phyloP scores from a whole-genome alignment of 2,113 vertebrate genomes.

The Ardeotis arabs region DNA sequence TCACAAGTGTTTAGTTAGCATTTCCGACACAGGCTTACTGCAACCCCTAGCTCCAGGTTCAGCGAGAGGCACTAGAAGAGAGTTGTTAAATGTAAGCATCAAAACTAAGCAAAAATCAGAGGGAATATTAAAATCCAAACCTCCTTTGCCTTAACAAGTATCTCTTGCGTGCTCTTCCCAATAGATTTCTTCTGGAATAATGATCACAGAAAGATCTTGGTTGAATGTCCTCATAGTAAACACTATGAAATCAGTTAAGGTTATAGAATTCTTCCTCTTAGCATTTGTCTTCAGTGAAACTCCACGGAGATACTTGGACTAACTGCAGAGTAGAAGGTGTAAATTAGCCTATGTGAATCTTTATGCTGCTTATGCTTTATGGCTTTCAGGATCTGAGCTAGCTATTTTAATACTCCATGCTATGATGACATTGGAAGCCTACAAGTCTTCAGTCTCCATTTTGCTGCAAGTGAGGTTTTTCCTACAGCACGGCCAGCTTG shows the following conservation, averaged over 20 bases:
- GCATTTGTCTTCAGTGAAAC: not conserved
- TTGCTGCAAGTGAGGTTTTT: not conserved
- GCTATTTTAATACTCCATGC: not conserved
- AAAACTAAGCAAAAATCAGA: not conserved
- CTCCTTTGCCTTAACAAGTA: not conserved
- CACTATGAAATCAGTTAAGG: not conserved
- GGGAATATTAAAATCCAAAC: not conserved
- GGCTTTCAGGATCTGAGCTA: not conserved
- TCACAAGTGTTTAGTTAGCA: not conserved
- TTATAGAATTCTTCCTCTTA: not conserved
- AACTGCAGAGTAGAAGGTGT: not conserved
- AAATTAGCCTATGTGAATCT: not conserved
- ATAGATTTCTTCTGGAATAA: not conserved
- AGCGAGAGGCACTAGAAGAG: not conserved
- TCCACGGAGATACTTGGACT: not conserved
- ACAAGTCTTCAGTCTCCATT: not conserved
- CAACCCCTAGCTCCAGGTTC: not conserved
- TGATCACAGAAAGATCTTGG: not conserved
- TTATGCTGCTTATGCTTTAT: not conserved
- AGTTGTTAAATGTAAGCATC: not conserved
- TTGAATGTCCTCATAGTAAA: not conserved
- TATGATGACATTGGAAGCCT: not conserved
- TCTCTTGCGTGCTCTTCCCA: not conserved
- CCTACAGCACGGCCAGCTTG: not conserved
- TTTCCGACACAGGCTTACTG: not conserved